Evolutionary conservation across 2,888 invertebrate genomes (phyloP).

Genomic region (Oscheius sp.): DNA sequence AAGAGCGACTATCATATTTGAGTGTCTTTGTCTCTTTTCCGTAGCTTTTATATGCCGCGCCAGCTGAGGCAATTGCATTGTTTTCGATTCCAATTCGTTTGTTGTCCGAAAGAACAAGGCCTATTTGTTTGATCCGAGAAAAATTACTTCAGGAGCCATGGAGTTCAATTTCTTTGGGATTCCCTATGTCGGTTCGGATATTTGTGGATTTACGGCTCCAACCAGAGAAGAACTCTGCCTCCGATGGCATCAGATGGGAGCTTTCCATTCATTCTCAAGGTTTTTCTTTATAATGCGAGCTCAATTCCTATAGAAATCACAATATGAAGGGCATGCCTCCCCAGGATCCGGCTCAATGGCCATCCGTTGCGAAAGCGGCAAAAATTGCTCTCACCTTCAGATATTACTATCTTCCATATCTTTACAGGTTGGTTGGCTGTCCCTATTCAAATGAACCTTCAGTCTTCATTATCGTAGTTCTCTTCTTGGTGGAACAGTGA

Average conservation of each 20-base stretch:
- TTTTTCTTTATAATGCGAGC: slow-evolving; percentile 16
- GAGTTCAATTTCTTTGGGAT: slow-evolving; percentile 71
- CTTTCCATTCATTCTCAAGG: slow-evolving; percentile 64
- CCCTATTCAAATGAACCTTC: neutral
- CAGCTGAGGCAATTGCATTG: neutral
- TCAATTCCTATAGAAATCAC: slow-evolving; percentile 33
- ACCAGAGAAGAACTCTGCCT: slow-evolving; percentile 75
- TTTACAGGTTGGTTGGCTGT: slow-evolving; percentile 40
- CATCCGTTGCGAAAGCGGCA: slow-evolving; percentile 49
- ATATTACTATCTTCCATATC: slow-evolving; percentile 53
- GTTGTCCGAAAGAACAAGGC: too few species aligned
- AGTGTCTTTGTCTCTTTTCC: neutral
- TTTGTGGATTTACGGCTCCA: slow-evolving; percentile 72
- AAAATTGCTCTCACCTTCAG: slow-evolving; percentile 45
- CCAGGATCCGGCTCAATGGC: slow-evolving; percentile 56
- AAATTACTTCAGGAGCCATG: slow-evolving; percentile 46
- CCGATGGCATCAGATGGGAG: slow-evolving; percentile 75
- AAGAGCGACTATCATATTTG: neutral
- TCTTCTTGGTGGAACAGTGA: slow-evolving; percentile 56
- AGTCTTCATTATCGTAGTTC: slow-evolving; percentile 61
- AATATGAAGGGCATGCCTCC: slow-evolving; percentile 32
- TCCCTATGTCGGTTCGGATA: slow-evolving; percentile 71
- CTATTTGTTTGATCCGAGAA: too few species aligned
- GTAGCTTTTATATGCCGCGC: neutral
- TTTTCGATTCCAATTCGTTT: neutral